Evolutionary conservation across 64 coral and sea anemone species (phyloP).

Genomic region (Porites lutea): DNA sequence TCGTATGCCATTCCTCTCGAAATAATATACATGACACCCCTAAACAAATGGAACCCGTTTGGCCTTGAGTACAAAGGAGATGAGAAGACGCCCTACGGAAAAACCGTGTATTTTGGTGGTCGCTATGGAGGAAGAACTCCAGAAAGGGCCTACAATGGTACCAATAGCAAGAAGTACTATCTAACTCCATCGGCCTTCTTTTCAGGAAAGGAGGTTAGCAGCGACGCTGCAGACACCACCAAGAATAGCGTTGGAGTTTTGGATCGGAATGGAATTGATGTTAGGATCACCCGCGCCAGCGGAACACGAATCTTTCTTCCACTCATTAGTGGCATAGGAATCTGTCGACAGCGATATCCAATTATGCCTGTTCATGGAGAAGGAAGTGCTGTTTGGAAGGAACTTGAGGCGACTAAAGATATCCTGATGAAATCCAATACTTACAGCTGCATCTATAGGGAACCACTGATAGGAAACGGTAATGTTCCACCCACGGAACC

Average conservation of each 20-base stretch:
- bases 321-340: constrained; percentile 37
- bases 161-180: constrained; percentile 21
- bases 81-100: not conserved
- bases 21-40: constrained; percentile 83
- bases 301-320: constrained; percentile 46
- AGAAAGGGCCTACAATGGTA: constrained; percentile 79
- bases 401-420: too few relatives aligned
- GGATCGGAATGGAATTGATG: constrained; percentile 54
- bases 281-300: too few relatives aligned
- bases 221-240: constrained; percentile 87
- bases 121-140: constrained; percentile 71
- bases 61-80: constrained; percentile 74
- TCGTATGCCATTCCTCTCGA: constrained; percentile 77
- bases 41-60: constrained; percentile 82
- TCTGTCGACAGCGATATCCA: constrained; percentile 71
- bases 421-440: not conserved
- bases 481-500: not conserved
- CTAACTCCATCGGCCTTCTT: constrained; percentile 79
- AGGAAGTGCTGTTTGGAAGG: constrained; percentile 26
- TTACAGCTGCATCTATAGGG: constrained; percentile 32
- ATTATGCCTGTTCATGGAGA: constrained; percentile 81
- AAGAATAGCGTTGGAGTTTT: constrained; percentile 82
- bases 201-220: constrained; percentile 67
- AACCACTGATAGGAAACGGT: not conserved
- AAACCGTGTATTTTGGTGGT: constrained; percentile 54